These are phyloP conservation scores for Ips nitidus DNA, from an alignment of 1,140 invertebrate genomes.

Conservation along the genomic window DNA sequence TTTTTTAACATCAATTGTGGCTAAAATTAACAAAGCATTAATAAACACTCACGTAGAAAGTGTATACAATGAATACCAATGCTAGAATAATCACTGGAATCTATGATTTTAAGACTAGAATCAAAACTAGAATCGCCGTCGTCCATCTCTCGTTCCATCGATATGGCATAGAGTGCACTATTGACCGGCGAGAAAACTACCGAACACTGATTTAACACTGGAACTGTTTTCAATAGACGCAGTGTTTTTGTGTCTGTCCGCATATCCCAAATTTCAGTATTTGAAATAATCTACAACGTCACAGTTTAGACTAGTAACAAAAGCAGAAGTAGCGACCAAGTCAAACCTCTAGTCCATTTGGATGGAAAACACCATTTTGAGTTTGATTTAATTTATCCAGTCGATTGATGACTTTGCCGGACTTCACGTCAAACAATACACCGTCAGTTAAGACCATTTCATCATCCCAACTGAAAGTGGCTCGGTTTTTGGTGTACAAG, in stretches of 20 bases:
- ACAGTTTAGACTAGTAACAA: too few relatives aligned
- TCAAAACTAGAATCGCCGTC: constrained; percentile 63
- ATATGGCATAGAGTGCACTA: constrained; percentile 62
- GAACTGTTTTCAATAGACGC: constrained; percentile 90
- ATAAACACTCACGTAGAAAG: not conserved
- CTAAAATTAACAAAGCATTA: constrained; percentile 33
- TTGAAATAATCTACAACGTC: constrained; percentile 63
- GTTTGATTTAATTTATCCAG: constrained; percentile 97
- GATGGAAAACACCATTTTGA: constrained; percentile 95
- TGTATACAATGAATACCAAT: constrained; percentile 64
- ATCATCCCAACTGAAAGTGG: constrained; percentile 92
- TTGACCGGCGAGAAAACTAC: constrained; percentile 72
- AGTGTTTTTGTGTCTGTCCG: constrained; percentile 95
- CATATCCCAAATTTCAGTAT: constrained; percentile 94
- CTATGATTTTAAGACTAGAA: constrained; percentile 92
- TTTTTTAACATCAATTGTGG: constrained; percentile 52
- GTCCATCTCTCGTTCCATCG: constrained; percentile 54
- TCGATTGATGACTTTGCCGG: constrained; percentile 88
- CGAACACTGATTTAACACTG: constrained; percentile 85
- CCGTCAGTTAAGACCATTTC: constrained; percentile 96
- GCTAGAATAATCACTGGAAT: constrained; percentile 89
- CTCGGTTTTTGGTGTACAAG: constrained; percentile 90
- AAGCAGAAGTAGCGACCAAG: too few relatives aligned
- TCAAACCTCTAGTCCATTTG: constrained; percentile 80
- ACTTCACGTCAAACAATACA: constrained; percentile 92